Percentiles rank a stretch among this genome's conserved stretches.
Evolutionary conservation across 2,797 vertebrate genomes (phyloP).

Genomic region (Rhinichthys osculus): DNA sequence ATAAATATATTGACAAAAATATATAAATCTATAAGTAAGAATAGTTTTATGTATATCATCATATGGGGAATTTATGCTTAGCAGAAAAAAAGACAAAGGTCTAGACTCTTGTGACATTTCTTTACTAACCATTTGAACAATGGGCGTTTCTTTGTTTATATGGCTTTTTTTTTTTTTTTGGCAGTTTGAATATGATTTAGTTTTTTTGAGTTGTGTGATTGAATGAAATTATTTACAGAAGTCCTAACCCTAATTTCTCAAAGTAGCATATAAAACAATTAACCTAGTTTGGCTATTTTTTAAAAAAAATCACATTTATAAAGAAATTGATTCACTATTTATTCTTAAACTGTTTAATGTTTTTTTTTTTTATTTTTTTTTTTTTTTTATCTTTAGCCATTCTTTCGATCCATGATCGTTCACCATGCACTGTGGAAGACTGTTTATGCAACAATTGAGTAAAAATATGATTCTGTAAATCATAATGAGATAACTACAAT

Average conservation of each 20-base stretch:
- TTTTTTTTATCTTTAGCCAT: not conserved
- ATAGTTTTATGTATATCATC: too few species aligned
- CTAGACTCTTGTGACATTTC: not conserved
- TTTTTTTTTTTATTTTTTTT: too few species aligned
- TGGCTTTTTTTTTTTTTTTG: not conserved
- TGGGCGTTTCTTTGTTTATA: conserved; percentile 35
- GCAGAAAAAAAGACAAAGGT: not conserved
- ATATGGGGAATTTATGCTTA: not conserved
- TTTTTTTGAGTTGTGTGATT: not conserved
- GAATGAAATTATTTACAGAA: not conserved
- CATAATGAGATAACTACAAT: not conserved
- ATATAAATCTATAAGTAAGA: not conserved
- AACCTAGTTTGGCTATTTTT: not conserved
- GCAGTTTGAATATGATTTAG: not conserved
- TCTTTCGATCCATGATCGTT: not conserved
- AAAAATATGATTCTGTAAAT: not conserved
- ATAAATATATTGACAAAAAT: not conserved
- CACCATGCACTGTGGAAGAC: not conserved
- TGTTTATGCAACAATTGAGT: not conserved
- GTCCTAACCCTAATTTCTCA: not conserved
- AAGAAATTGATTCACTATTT: not conserved
- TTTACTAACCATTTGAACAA: conserved; percentile 2
- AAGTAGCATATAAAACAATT: not conserved
- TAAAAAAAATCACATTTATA: too few species aligned
- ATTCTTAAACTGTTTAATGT: not conserved